Evolutionary conservation across 2,113 vertebrate genomes (phyloP), one percentile per base, ranked within the genome.

Genomic region (Proterorhinus semilunaris): DNA sequence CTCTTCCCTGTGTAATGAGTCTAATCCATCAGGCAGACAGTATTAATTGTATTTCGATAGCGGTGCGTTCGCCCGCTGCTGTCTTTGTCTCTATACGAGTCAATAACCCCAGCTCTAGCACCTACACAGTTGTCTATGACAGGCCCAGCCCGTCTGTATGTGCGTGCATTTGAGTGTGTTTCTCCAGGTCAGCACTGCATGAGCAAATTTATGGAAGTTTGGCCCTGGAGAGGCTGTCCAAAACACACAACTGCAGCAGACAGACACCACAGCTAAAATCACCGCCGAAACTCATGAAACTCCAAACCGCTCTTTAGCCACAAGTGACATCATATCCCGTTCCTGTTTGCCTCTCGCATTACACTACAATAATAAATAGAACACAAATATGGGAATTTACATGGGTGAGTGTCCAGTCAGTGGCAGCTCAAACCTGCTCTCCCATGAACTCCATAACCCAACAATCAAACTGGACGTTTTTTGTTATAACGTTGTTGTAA

Each of bases 31-130:
- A 91, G 82, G 75, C 79, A 84, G 88, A 91, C 85, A 88, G 83
- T 81, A 89, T 91, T 87, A 88, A 91, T 91, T 76, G 87, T 91
- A 91, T 91, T 91, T 86, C 88, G 80, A 91, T 91, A 88, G 83
- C 76, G 65, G 85, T 71, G 85, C 87, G 86, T 88, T 90, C 87
- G 70, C 86, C 86, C 54, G 64, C 82, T 70, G 86, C 81, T 85
- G 87, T 90, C 90, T 89, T 81, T 50, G 58, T 79, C 82, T 83
- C 79, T 83, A 17, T 55, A 87, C 74, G 75, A 90, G 88, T 90
- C 90, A 88, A 90, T 88, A 89, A 83, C 78, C 83, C 61, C 69
- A 53, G 49, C 71, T 71, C 76, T 74, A 80, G 80, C 85, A 86
- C 84, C 83, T 88, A 82, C 85, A 83, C 84, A 69, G 59, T 36